Conservation (phyloP, 1,140 invertebrate genomes). For the Sinella curviseta region DNA sequence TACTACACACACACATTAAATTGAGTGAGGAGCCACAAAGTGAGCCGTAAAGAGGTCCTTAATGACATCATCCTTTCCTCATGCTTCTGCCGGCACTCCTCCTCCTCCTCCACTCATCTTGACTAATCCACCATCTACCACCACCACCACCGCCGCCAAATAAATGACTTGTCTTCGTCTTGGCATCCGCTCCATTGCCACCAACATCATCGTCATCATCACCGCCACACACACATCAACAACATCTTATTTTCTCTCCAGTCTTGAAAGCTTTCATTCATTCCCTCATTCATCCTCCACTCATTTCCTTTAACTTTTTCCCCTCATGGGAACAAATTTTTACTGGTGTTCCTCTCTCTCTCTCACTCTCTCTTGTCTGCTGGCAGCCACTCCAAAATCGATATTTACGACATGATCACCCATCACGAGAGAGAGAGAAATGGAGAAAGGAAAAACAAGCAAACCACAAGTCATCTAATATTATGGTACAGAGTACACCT, state of each 20-base stretch:
- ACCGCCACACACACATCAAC: neutral
- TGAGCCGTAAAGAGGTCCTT: neutral
- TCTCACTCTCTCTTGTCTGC: neutral
- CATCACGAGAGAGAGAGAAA: neutral
- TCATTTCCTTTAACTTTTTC: neutral
- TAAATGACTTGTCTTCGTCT: conserved; percentile 8
- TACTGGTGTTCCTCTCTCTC: neutral
- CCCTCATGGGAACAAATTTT: neutral
- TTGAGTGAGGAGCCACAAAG: neutral
- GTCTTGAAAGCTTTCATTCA: conserved; percentile 13
- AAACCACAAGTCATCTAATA: neutral
- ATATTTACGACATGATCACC: neutral
- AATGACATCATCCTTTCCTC: conserved; percentile 1
- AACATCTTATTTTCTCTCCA: neutral
- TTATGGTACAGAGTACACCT: neutral
- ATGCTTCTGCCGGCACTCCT: neutral
- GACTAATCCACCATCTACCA: neutral
- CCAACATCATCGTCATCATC: neutral
- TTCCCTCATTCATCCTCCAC: neutral
- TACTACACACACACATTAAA: neutral
- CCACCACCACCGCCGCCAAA: neutral
- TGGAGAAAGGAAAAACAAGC: neutral
- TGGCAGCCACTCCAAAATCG: neutral
- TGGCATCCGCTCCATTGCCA: neutral
- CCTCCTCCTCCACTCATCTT: neutral